Base-by-base conservation (phyloP, 2,113 vertebrate genomes). In the Leptosomus discolor region DNA sequence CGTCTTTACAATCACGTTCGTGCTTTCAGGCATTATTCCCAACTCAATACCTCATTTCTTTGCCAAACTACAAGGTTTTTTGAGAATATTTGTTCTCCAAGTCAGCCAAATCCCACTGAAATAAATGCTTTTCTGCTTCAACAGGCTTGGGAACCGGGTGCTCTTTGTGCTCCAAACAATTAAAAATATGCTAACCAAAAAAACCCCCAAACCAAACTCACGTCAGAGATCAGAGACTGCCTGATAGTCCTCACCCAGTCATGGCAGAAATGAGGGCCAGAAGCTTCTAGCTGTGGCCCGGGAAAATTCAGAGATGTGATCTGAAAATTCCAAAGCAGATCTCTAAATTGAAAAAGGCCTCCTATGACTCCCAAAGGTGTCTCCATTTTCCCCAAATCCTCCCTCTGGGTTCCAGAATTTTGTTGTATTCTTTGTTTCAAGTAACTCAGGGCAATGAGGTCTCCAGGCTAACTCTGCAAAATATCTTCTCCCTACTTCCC, bases 181-280 rank as follows among this genome's bases (percentile, higher is more conserved):
- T 53, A 27, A 86, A 90, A 91, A 92, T 37, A 83, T 17, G 6
- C 39, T 48, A 85, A 70, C 3, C 0, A n/a, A 43, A 48, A 43
- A 69, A 5, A 5, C 8, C 12, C 26, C 12, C 29, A 11, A 39
- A 24, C 7, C 12, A 30, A n/a, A 29, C 64, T 70, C 5, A 0
- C 3, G 23, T 30, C 21, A 23, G 43, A 75, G n/a, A 79, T 64
- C 23, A 58, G 73, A 82, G 43, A 22, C n/a, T 43, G 48, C 65
- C 80, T 69, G 45, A 30, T 34, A 32, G n/a, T 68, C 85, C 64
- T 61, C 77, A 70, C 53, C 39, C 23, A 48, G 21, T 45, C 64
- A 67, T 0, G 1, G 45, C 61, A 88, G 21, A 85, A 69, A 64
- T 39, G 77, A 70, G 3, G 8, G 36, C 36, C 57, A 68, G 73